A percentile compares a stretch with the other conserved stretches of the same genome.
phyloP scores from a whole-genome alignment of 2,113 vertebrate species.

The Plotosus lineatus region DNA sequence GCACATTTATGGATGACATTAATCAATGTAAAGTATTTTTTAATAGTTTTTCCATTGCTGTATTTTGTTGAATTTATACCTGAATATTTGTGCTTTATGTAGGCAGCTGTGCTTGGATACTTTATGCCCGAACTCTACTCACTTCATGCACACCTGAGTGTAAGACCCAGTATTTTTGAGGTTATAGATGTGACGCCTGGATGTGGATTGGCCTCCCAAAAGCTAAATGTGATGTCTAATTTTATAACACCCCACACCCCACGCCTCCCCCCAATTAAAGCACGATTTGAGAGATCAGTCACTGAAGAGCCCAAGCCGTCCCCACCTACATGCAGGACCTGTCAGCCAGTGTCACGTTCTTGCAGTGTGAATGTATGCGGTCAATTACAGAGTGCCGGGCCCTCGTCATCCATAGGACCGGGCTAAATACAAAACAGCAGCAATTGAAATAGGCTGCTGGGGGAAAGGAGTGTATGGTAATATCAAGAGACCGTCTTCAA shows the following conservation, averaged over 20 bases:
- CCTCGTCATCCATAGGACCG: constrained; percentile 42
- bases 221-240: constrained; percentile 72
- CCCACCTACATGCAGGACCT: constrained; percentile 61
- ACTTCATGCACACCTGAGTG: not conserved
- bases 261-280: constrained; percentile 76
- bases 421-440: constrained; percentile 67
- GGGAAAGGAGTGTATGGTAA: constrained; percentile 48
- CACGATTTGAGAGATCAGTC: constrained; percentile 68
- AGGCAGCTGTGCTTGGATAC: not conserved
- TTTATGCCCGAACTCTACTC: not conserved
- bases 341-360: constrained; percentile 65
- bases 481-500: constrained; percentile 54
- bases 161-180: constrained; percentile 14
- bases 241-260: too few relatives aligned
- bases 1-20: too few relatives aligned
- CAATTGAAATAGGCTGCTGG: constrained; percentile 37
- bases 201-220: constrained; percentile 72
- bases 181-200: constrained; percentile 62
- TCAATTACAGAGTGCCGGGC: constrained; percentile 61
- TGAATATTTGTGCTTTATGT: too few relatives aligned
- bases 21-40: too few relatives aligned
- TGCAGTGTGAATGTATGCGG: constrained; percentile 58
- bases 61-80: too few relatives aligned
- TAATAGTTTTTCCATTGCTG: too few relatives aligned
- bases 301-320: constrained; percentile 60